Evolutionary conservation across 2,888 invertebrate genomes (phyloP), one percentile per base, ranked within the genome.

Genomic region (Heliconius sara): DNA sequence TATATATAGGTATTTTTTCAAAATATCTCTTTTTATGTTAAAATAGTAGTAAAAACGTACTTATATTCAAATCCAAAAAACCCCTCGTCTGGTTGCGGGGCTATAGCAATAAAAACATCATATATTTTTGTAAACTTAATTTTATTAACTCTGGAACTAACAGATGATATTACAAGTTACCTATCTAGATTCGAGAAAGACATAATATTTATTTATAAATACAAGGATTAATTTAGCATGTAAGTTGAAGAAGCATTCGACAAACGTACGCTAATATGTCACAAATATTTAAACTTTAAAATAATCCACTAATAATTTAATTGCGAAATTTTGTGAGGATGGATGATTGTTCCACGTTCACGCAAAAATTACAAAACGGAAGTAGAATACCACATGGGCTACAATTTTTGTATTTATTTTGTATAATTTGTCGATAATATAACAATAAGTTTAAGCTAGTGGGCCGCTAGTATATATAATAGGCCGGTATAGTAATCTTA

Each of bases 111-210:
- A 78, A 79, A 79, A 79, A 79, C 78, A 79, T 67, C 78, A 68
- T 47, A 79, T 74, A 63, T 78, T 91, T 91, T 93, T 94, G 95
- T 94, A 95, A 95, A 95, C 95, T 95, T 94, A 95, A 90, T 90
- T 95, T 95, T 94, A 95, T 95, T 94, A 95, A 94, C 92, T 95
- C 92, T 91, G 93, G 93, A 95, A 93, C 95, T 95, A 94, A 95
- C 95, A 94, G 92, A 93, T 92, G 93, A 94, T 93, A 92, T 84
- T 89, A 89, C 92, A 93, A 93, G 93, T 94, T 92, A 89, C 95
- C 95, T 93, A 95, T 95, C 95, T 93, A 94, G 91, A 93, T 93
- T 93, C 93, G 91, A 94, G 90, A 92, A 92, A 90, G 90, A 90
- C 87, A 90, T 87, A 89, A 93, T 93, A 93, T 93, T 87, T 92